Percentiles rank a stretch among this genome's conserved stretches.
These are phyloP conservation scores for Drosophila ohnishii DNA, from an alignment of 1,140 invertebrate species.

Conservation along the genomic window DNA sequence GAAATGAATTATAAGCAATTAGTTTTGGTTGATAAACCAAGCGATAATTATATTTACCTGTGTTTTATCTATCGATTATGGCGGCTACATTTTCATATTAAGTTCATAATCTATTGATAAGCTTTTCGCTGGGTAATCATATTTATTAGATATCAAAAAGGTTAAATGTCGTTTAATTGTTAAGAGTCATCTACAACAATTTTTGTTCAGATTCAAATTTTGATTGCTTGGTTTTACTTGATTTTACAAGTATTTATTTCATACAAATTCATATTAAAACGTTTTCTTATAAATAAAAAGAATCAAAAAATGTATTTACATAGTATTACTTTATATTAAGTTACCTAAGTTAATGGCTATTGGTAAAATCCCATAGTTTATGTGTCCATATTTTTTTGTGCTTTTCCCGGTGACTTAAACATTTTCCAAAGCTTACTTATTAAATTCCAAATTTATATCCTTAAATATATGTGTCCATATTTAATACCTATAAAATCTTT, in stretches of 20 bases:
- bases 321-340: no score
- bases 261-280: neutral
- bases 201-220: neutral
- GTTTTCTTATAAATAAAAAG: neutral
- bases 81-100: conserved; percentile 10
- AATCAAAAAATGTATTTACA: no score
- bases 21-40: neutral
- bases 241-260: neutral
- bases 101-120: conserved; percentile 17
- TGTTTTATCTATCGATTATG: conserved; percentile 22
- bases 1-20: conserved; percentile 4
- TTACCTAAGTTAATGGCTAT: neutral
- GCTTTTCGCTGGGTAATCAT: neutral
- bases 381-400: no score
- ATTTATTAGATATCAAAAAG: neutral
- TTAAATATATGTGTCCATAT: no score
- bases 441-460: no score
- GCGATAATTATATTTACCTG: conserved; percentile 18
- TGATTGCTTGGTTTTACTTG: neutral
- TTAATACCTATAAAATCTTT: neutral
- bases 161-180: neutral
- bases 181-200: neutral
- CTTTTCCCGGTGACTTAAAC: no score
- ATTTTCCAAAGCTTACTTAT: no score
- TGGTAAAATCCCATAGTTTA: neutral